phyloP scores from a whole-genome alignment of 1,140 invertebrate species.

The Drosophila tropicalis region DNA sequence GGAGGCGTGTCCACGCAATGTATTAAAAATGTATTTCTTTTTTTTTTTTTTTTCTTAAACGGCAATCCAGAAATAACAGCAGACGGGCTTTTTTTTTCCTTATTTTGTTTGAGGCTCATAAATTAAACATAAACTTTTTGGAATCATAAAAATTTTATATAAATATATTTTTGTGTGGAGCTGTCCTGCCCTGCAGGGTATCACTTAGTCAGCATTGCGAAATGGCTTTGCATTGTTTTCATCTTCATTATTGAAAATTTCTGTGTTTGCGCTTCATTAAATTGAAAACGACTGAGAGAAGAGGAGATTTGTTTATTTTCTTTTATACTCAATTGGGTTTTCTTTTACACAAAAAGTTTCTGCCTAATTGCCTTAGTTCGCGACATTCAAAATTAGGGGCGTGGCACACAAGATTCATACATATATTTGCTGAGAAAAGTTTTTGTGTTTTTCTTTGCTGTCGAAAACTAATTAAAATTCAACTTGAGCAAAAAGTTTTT shows the following conservation, averaged over 20 bases:
- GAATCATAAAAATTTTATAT: constrained; percentile 41
- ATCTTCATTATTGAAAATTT: constrained; percentile 44
- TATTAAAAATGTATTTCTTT: constrained; percentile 36
- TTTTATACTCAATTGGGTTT: constrained; percentile 47
- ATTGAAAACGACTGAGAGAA: constrained; percentile 17
- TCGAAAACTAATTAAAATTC: constrained; percentile 79
- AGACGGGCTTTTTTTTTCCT: constrained; percentile 1
- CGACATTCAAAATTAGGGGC: constrained; percentile 49
- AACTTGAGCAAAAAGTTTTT: constrained; percentile 77
- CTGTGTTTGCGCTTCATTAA: constrained; percentile 64
- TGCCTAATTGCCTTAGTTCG: constrained; percentile 65
- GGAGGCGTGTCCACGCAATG: constrained; percentile 54
- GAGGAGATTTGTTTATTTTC: constrained; percentile 58
- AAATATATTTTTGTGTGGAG: constrained; percentile 15
- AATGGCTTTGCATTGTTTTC: constrained; percentile 1
- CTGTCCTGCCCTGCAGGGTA: neutral
- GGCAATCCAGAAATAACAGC: constrained; percentile 51
- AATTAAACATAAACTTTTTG: constrained; percentile 61
- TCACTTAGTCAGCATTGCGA: too few species aligned
- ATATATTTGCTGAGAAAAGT: constrained; percentile 22
- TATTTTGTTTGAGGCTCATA: constrained; percentile 42
- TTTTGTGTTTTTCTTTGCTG: neutral
- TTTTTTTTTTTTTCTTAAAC: constrained; percentile 36
- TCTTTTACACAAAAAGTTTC: constrained; percentile 25
- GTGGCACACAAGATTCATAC: constrained; percentile 47